phyloP scores from a whole-genome alignment of 2,888 invertebrate genomes.

The Drosophila helvetica region DNA sequence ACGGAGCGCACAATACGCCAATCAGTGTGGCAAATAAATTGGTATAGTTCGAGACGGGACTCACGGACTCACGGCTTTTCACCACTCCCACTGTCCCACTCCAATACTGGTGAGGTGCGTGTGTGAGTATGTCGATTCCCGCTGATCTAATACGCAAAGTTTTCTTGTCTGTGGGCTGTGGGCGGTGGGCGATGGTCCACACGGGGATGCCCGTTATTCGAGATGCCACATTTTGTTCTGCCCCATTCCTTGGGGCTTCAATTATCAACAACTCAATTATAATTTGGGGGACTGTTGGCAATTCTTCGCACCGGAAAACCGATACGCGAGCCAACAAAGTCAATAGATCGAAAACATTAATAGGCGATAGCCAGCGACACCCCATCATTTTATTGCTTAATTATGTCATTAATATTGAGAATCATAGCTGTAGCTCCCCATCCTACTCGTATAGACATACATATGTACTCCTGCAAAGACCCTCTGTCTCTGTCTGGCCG shows the following conservation, averaged over 20 bases:
- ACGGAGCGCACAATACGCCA: constrained; percentile 46
- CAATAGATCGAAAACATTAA: constrained; percentile 43
- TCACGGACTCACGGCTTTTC: neutral
- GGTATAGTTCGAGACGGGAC: constrained; percentile 38
- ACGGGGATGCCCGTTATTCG: constrained; percentile 4
- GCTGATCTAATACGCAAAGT: constrained; percentile 43
- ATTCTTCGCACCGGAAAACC: neutral
- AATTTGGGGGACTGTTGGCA: neutral
- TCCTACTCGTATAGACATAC: too few relatives aligned
- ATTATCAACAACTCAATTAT: constrained; percentile 21
- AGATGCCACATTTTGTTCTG: constrained; percentile 7
- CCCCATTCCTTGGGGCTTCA: constrained; percentile 1
- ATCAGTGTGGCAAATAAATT: constrained; percentile 57
- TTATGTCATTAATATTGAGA: constrained; percentile 75
- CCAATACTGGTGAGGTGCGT: neutral
- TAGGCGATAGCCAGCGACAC: constrained; percentile 18
- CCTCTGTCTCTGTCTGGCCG: neutral
- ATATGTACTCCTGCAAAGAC: neutral
- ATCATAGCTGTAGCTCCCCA: constrained; percentile 51
- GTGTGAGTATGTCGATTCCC: constrained; percentile 4
- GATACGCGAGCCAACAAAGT: neutral
- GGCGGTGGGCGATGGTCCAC: too few relatives aligned
- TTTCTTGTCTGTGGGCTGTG: constrained; percentile 12
- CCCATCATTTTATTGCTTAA: constrained; percentile 64
- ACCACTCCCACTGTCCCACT: neutral